Conservation (phyloP, 1,140 invertebrate genomes). For the Tetramorium simillimum region DNA sequence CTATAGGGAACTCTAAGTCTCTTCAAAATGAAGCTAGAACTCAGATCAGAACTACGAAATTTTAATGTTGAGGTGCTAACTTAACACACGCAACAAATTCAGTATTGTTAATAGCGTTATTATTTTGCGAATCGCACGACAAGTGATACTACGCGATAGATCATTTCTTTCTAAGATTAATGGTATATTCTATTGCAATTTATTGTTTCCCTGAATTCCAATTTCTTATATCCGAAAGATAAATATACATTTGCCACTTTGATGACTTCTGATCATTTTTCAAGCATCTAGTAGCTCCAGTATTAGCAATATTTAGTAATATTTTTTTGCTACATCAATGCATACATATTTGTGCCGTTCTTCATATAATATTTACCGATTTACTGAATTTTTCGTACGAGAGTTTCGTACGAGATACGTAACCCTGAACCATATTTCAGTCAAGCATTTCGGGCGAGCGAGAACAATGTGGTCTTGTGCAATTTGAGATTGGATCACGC, state of each 20-base stretch:
- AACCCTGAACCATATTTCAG: constrained; percentile 50
- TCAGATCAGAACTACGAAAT: too few species aligned
- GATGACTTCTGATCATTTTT: neutral
- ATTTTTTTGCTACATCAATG: neutral
- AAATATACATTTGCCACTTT: neutral
- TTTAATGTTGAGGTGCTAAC: too few species aligned
- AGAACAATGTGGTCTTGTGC: constrained; percentile 44
- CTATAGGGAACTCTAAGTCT: too few species aligned
- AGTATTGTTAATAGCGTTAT: constrained; percentile 1
- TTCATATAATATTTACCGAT: neutral
- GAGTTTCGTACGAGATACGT: constrained; percentile 22
- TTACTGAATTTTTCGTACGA: neutral
- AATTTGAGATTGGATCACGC: constrained; percentile 46
- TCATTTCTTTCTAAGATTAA: constrained; percentile 18
- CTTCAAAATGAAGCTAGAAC: too few species aligned
- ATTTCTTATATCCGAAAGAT: neutral
- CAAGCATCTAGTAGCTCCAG: neutral
- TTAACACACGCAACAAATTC: too few species aligned
- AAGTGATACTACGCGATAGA: neutral
- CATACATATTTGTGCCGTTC: neutral
- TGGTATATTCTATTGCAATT: neutral
- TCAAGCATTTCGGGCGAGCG: constrained; percentile 26
- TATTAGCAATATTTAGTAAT: neutral
- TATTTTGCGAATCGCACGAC: neutral
- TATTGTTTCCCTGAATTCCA: neutral